phyloP scores from a whole-genome alignment of 2,797 vertebrate genomes.

The Choloepus didactylus region DNA sequence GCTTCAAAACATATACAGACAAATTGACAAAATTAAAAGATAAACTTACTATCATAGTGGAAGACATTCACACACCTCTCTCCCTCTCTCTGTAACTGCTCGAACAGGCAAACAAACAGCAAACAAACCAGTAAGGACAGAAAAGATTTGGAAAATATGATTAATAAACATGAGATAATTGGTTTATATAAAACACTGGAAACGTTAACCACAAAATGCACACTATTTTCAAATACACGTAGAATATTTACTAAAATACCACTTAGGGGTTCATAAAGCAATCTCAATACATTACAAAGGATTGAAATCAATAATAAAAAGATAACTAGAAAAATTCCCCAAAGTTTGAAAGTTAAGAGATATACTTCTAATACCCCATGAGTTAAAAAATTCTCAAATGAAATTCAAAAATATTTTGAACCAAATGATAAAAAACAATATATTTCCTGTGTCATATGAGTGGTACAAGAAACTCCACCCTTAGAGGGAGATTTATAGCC shows the following conservation, averaged over 20 bases:
- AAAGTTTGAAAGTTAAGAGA: constrained; percentile 3
- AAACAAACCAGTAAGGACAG: not conserved
- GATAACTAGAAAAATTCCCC: not conserved
- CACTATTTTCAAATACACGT: not conserved
- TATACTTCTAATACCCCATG: not conserved
- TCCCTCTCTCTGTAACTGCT: not conserved
- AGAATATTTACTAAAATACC: not conserved
- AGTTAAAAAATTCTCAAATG: not conserved
- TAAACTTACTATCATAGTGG: not conserved
- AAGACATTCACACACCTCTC: not conserved
- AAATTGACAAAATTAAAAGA: not conserved
- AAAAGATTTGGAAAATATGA: not conserved
- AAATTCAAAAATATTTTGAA: not conserved
- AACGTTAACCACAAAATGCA: not conserved
- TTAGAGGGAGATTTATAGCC: not conserved
- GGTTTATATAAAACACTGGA: not conserved
- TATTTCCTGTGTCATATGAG: not conserved
- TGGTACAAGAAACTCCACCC: not conserved
- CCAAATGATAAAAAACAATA: not conserved
- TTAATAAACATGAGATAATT: not conserved
- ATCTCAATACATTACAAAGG: not conserved
- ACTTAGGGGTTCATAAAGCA: not conserved
- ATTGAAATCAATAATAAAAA: constrained; percentile 28
- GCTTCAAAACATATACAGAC: not conserved
- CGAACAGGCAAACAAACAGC: not conserved